These are phyloP conservation scores for Parnassius smintheus DNA, from an alignment of 2,888 invertebrate genomes.

Conservation along the genomic window DNA sequence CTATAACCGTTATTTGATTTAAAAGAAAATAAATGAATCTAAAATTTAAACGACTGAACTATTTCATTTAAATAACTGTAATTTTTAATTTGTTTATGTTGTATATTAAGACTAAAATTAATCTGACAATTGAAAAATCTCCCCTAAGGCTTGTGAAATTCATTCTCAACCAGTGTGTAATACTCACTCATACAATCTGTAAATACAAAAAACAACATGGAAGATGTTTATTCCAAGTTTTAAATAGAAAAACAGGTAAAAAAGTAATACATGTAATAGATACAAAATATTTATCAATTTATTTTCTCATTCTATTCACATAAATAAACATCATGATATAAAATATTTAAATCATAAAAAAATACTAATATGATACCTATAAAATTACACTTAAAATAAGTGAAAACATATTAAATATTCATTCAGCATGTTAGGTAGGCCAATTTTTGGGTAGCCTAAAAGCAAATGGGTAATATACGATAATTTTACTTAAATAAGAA, in stretches of 20 bases:
- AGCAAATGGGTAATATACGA: background rate
- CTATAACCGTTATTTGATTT: background rate
- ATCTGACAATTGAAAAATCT: too few relatives aligned
- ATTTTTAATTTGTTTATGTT: too few relatives aligned
- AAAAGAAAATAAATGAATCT: background rate
- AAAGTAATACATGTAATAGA: constrained; percentile 42
- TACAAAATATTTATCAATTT: constrained; percentile 70
- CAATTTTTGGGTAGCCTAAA: constrained; percentile 7
- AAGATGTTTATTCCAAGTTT: too few relatives aligned
- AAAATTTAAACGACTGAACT: too few relatives aligned
- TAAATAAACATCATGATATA: constrained; percentile 60
- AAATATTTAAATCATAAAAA: constrained; percentile 59
- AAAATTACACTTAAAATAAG: constrained; percentile 58
- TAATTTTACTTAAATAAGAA: background rate
- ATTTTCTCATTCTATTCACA: constrained; percentile 65
- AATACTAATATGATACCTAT: constrained; percentile 56
- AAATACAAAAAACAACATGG: constrained; percentile 23
- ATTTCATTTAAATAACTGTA: too few relatives aligned
- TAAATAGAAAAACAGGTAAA: constrained; percentile 9
- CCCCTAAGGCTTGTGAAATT: too few relatives aligned
- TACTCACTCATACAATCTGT: background rate
- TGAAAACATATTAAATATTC: constrained; percentile 14
- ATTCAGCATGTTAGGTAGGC: constrained; percentile 19
- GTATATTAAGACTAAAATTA: too few relatives aligned
- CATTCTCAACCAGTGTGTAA: too few relatives aligned